Evolutionary conservation across 2,888 invertebrate genomes (phyloP).

Genomic region (Cosmia pyralina): DNA sequence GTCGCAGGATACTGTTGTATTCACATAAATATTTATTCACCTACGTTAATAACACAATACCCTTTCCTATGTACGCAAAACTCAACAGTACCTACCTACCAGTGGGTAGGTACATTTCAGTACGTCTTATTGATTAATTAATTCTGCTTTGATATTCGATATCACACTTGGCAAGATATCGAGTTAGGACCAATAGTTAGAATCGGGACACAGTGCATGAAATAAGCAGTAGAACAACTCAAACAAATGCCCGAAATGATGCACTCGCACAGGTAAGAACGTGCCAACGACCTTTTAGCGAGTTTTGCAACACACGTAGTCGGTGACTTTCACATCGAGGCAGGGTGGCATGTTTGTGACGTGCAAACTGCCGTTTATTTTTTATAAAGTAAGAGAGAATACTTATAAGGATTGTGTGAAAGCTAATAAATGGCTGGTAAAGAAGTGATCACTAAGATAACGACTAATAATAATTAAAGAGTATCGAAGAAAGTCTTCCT

Average conservation of each 20-base stretch:
- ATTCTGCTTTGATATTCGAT: slow-evolving; percentile 47
- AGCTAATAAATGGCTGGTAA: neutral
- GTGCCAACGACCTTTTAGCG: neutral
- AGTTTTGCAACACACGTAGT: neutral
- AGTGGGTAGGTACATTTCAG: neutral
- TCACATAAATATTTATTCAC: slow-evolving; percentile 12
- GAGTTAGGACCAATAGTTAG: slow-evolving; percentile 8
- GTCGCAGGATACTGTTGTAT: too few relatives aligned
- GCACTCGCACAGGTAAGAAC: neutral
- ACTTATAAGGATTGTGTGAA: too few relatives aligned
- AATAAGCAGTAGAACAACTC: neutral
- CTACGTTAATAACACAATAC: neutral
- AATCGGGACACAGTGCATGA: neutral
- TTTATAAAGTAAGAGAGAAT: too few relatives aligned
- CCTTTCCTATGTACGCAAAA: neutral
- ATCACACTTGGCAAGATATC: slow-evolving; percentile 16
- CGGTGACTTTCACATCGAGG: neutral
- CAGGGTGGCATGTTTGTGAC: neutral
- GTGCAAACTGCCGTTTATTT: neutral
- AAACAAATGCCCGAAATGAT: neutral
- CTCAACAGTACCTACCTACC: neutral
- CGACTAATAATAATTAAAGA: neutral
- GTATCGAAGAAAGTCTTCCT: neutral
- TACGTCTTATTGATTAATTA: slow-evolving; percentile 34
- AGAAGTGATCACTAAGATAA: neutral